Evolutionary conservation across 2,113 vertebrate species (phyloP).

Genomic region (Eclectus roratus): DNA sequence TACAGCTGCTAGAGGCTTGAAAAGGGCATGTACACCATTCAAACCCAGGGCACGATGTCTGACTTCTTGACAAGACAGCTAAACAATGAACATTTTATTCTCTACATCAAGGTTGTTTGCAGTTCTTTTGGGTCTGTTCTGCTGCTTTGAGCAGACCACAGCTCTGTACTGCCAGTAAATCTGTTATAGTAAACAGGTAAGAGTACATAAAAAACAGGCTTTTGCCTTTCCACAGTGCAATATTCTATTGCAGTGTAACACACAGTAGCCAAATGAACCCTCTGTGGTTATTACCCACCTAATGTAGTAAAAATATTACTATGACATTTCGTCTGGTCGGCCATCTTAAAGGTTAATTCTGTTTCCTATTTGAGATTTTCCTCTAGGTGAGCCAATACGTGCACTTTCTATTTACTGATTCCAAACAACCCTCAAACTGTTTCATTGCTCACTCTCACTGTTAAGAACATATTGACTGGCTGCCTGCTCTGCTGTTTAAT

Average conservation of each 20-base stretch:
- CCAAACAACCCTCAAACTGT: constrained; percentile 70
- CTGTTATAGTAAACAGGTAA: not conserved
- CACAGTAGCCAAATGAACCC: constrained; percentile 49
- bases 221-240: constrained; percentile 20
- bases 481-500: constrained; percentile 80
- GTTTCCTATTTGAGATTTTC: constrained; percentile 66
- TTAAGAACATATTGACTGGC: constrained; percentile 79
- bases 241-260: not conserved
- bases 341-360: constrained; percentile 77
- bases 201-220: not conserved
- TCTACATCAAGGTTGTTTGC: not conserved
- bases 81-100: not conserved
- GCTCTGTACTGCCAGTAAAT: not conserved
- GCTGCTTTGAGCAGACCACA: not conserved
- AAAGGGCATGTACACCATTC: not conserved
- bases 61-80: not conserved
- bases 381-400: constrained; percentile 59
- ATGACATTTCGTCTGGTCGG: constrained; percentile 71
- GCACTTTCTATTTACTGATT: constrained; percentile 76
- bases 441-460: constrained; percentile 73
- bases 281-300: constrained; percentile 53
- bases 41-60: not conserved
- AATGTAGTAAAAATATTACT: constrained; percentile 71
- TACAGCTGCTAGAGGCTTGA: not conserved
- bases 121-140: not conserved